Evolutionary conservation across 2,888 invertebrate species (phyloP).

Genomic region (Bedellia somnulentella): DNA sequence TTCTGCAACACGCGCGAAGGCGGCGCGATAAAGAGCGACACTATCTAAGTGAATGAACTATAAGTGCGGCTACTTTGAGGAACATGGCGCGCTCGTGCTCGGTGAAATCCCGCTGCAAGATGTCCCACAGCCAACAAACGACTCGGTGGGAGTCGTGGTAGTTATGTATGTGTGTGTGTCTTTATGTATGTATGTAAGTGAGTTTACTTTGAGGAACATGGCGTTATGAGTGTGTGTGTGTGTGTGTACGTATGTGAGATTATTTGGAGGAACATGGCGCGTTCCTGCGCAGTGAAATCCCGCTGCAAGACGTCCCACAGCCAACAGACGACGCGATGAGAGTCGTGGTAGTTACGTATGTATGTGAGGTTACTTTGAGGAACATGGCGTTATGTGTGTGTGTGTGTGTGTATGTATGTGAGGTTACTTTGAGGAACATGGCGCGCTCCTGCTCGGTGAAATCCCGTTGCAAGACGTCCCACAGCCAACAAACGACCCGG

Average conservation of each 20-base stretch:
- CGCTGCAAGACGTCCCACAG: conserved; percentile 96
- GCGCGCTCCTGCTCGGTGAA: conserved; percentile 90
- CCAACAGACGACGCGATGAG: conserved; percentile 96
- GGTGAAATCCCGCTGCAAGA: conserved; percentile 90
- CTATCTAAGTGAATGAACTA: too few species aligned
- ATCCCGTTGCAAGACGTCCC: conserved; percentile 96
- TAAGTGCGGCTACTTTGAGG: too few species aligned
- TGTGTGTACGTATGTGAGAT: too few species aligned
- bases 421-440: conserved; percentile 87
- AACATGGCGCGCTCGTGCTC: conserved; percentile 92
- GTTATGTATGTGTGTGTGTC: conserved; percentile 99
- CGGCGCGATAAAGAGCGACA: conserved; percentile 37
- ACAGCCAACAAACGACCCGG: conserved; percentile 96
- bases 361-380: conserved; percentile 84
- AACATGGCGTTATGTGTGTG: conserved; percentile 90
- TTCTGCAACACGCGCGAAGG: conserved; percentile 94
- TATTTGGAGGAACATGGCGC: conserved; percentile 92
- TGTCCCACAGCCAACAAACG: conserved; percentile 98
- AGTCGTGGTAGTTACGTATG: conserved; percentile 98
- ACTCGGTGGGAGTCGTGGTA: conserved; percentile 98
- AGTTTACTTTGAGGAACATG: conserved; percentile 85
- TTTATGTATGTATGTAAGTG: too few species aligned
- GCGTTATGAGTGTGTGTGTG: conserved; percentile 91
- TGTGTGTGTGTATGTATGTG: conserved; percentile 82
- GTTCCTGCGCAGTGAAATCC: conserved; percentile 90